phyloP scores from a whole-genome alignment of 2,113 vertebrate species.

The Herpailurus yagouaroundi region DNA sequence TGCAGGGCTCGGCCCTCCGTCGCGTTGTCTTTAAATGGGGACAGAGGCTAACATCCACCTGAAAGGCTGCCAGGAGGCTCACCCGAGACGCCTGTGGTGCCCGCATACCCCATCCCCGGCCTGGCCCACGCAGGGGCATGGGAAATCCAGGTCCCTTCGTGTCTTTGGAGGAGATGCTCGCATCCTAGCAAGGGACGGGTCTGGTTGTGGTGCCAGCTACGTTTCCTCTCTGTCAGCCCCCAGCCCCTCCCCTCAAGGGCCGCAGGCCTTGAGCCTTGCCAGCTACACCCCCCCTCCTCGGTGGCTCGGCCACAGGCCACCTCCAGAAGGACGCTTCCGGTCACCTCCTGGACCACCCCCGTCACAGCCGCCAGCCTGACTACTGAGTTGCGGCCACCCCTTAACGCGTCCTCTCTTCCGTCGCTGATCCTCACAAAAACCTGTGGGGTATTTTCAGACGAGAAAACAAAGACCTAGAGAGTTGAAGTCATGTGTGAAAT shows the following conservation, averaged over 20 bases:
- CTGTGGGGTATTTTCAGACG: background rate
- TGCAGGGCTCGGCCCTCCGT: too few species aligned
- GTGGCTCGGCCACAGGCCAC: fast-evolving
- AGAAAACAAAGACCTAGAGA: background rate
- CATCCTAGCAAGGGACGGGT: too few species aligned
- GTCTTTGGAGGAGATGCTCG: background rate
- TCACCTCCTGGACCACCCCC: background rate
- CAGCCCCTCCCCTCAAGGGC: background rate
- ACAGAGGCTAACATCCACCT: background rate
- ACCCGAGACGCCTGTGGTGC: fast-evolving
- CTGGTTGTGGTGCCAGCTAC: background rate
- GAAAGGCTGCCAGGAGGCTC: background rate
- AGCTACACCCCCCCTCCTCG: too few species aligned
- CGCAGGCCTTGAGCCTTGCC: background rate
- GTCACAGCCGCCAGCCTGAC: background rate
- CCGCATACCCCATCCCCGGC: background rate
- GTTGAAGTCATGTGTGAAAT: background rate
- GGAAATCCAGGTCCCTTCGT: background rate
- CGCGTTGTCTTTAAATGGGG: background rate
- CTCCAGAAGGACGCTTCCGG: background rate
- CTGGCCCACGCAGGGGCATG: fast-evolving
- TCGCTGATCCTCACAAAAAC: background rate
- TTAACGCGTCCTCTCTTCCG: fast-evolving
- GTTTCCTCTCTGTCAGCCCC: background rate
- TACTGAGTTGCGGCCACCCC: fast-evolving